These are phyloP conservation scores for Habroteleia sp. DNA, from an alignment of 2,888 invertebrate genomes.

Conservation along the genomic window DNA sequence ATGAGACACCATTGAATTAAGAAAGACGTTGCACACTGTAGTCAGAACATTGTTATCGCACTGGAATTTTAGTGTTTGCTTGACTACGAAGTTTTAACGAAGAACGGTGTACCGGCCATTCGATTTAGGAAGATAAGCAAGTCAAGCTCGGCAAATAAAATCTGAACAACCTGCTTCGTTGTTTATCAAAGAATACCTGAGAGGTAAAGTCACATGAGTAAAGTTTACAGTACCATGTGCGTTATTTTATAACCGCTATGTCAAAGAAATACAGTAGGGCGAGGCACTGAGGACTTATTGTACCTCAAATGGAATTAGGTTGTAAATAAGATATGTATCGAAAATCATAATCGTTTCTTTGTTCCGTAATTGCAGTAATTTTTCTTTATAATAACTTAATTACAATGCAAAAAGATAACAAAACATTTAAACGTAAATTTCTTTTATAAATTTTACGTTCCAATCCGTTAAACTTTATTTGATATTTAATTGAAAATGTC, in stretches of 20 bases:
- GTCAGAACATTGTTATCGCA: slow-evolving; percentile 74
- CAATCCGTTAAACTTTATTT: slow-evolving; percentile 8
- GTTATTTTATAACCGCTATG: slow-evolving; percentile 60
- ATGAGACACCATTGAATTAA: slow-evolving; percentile 72
- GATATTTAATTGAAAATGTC: slow-evolving; percentile 24
- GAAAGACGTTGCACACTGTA: slow-evolving; percentile 75
- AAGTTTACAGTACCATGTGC: slow-evolving; percentile 61
- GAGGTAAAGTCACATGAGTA: slow-evolving; percentile 62
- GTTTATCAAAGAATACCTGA: slow-evolving; percentile 77
- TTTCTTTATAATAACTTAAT: slow-evolving; percentile 3
- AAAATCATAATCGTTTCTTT: slow-evolving; percentile 41
- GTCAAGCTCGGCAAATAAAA: slow-evolving; percentile 78
- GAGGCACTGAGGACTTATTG: slow-evolving; percentile 53
- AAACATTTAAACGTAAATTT: no score
- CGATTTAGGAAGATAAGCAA: slow-evolving; percentile 74
- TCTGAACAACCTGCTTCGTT: slow-evolving; percentile 78
- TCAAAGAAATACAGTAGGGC: slow-evolving; percentile 60
- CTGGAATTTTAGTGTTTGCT: slow-evolving; percentile 76
- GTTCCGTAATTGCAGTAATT: slow-evolving; percentile 20
- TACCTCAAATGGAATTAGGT: slow-evolving; percentile 46
- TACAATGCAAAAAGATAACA: no score
- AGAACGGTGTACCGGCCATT: slow-evolving; percentile 65
- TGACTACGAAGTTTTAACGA: slow-evolving; percentile 73
- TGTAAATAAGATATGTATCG: slow-evolving; percentile 55
- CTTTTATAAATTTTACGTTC: background rate